These are phyloP conservation scores for Semnornis frantzii DNA, from an alignment of 2,113 vertebrate species.

Conservation along the genomic window DNA sequence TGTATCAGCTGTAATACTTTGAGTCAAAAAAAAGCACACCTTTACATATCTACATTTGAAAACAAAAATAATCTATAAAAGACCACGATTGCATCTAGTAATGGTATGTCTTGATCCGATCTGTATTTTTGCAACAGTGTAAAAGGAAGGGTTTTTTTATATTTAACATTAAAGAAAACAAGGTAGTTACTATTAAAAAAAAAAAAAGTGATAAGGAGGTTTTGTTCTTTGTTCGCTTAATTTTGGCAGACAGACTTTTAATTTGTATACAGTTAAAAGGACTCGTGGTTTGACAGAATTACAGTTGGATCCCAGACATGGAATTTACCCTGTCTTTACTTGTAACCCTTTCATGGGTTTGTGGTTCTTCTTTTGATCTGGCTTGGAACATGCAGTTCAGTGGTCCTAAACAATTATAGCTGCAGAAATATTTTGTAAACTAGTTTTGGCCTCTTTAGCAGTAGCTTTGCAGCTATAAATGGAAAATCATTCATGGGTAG, in stretches of 20 bases:
- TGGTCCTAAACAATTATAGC: conserved; percentile 54
- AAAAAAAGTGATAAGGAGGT: background rate
- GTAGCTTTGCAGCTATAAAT: conserved; percentile 55
- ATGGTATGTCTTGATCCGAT: background rate
- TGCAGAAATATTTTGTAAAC: conserved; percentile 43
- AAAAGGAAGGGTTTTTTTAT: background rate
- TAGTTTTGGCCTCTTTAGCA: conserved; percentile 19
- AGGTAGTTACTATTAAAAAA: background rate
- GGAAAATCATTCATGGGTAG: conserved; percentile 16
- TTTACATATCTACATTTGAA: background rate
- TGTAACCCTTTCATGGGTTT: conserved; percentile 55
- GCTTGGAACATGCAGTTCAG: conserved; percentile 48
- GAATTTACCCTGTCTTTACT: conserved; percentile 56
- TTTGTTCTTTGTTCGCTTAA: conserved; percentile 27
- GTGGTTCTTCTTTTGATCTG: conserved; percentile 64
- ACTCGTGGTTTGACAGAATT: conserved; percentile 47
- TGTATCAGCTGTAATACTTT: background rate
- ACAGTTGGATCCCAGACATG: conserved; percentile 46
- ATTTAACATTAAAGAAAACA: background rate
- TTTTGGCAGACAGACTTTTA: conserved; percentile 48
- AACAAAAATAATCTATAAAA: background rate
- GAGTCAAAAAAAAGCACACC: background rate
- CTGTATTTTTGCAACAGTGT: background rate
- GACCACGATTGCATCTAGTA: background rate
- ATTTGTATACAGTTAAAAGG: conserved; percentile 39